Evolutionary conservation across 2,888 invertebrate species (phyloP).

Genomic region (Drosophila longiperda): DNA sequence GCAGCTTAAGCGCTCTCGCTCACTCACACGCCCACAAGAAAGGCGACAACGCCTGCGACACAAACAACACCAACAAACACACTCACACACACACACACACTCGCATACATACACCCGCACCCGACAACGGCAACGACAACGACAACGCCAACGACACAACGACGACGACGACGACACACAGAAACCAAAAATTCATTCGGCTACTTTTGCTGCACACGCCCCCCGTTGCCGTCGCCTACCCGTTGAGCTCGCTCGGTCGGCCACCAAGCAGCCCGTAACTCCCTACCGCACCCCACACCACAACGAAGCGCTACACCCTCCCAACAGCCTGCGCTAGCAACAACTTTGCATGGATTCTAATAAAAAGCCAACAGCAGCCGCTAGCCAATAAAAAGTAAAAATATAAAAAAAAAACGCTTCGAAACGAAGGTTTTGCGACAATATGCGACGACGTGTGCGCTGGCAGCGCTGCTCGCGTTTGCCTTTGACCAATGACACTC

Average conservation of each 20-base stretch:
- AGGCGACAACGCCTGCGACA: constrained; percentile 43
- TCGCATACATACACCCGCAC: constrained; percentile 49
- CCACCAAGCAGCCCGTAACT: constrained; percentile 18
- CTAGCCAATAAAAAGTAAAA: constrained; percentile 24
- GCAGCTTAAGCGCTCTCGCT: constrained; percentile 43
- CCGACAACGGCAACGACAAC: constrained; percentile 39
- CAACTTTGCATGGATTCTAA: constrained; percentile 56
- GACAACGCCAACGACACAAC: constrained; percentile 14
- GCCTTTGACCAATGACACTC: constrained; percentile 84
- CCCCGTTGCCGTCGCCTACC: constrained; percentile 26
- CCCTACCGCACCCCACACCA: constrained; percentile 14
- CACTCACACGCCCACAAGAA: constrained; percentile 31
- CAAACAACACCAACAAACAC: constrained; percentile 25
- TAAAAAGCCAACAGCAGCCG: constrained; percentile 51
- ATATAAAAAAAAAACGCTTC: constrained; percentile 22
- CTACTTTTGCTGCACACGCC: constrained; percentile 67
- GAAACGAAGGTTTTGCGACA: constrained; percentile 65
- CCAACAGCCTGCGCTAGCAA: constrained; percentile 5
- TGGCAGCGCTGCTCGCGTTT: constrained; percentile 58
- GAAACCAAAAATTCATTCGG: constrained; percentile 75
- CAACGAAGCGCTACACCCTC: constrained; percentile 1
- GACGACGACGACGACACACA: constrained; percentile 49
- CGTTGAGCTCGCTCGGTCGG: constrained; percentile 16
- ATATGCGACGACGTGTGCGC: constrained; percentile 59
- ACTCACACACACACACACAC: neutral